Evolutionary conservation across 2,888 invertebrate species (phyloP).

Genomic region (Tetrapedia diversipes): DNA sequence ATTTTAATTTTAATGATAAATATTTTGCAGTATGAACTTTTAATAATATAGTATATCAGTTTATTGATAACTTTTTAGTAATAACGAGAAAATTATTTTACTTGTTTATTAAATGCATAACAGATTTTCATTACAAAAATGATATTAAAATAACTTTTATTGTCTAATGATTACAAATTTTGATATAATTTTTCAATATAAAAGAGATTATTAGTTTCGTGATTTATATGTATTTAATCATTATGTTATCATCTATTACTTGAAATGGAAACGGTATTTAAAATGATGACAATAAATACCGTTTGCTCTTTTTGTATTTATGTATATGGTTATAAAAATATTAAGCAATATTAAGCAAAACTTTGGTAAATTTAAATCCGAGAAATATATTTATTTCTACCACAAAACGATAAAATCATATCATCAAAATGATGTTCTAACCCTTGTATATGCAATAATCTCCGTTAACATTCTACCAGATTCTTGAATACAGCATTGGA

Average conservation of each 20-base stretch:
- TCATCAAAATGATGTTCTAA: conserved; percentile 19
- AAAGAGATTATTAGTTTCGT: background rate
- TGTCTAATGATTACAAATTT: background rate
- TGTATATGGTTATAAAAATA: background rate
- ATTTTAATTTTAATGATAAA: no score
- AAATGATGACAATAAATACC: background rate
- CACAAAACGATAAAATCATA: background rate
- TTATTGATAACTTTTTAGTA: background rate
- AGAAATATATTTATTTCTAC: background rate
- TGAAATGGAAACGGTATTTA: conserved; percentile 10
- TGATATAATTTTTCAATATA: background rate
- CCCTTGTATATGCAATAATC: conserved; percentile 43
- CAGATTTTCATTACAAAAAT: background rate
- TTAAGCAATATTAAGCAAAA: background rate
- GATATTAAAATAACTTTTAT: background rate
- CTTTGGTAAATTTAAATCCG: no score
- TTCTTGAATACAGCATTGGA: conserved; percentile 64
- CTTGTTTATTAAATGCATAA: background rate
- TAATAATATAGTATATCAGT: background rate
- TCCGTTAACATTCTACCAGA: conserved; percentile 48
- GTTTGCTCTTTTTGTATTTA: background rate
- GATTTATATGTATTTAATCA: background rate
- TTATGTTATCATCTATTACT: background rate
- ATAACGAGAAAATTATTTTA: background rate
- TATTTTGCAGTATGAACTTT: background rate